Base-by-base conservation (phyloP, 1,140 invertebrate species). In the Microplitis demolitor region DNA sequence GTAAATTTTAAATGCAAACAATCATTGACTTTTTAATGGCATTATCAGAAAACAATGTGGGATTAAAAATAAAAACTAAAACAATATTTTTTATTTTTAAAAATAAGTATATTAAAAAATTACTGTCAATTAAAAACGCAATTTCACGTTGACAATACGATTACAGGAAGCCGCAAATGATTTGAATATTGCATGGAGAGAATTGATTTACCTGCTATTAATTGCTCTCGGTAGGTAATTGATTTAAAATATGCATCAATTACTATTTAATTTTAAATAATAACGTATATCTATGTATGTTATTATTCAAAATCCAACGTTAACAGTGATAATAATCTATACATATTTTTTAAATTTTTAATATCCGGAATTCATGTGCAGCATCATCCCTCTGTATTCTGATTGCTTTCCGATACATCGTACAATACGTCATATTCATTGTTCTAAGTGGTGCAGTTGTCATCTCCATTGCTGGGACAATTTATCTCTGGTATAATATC, bases 391-490 rank as follows among this genome's bases (percentile, higher is more conserved):
- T 92, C 16, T 74, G 90, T 3, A 87, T 92, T 39, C 82, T 92
- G 8, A 79, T 92, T 34, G 82, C 92, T 31, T 90, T 93, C 71
- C 86, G 91, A 73, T 92, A 89, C 78, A 78, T 91, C 34, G 91
- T 90, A 3, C 89, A 89, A 61, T 79, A 91, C 61, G 86, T 95
- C 16, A 90, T 95, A 66, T 94, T 92, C 90, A 78, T 93, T 4
- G 90, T 94, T 24, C 82, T 94, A 6, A 80, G 89, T 37, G 87
- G 90, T 2, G 88, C 90, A 8, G 85, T 90, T 14, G 37, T 92
- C 1, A 90, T 89, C 9, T 90, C 89, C 56, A 82, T 92, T 35
- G 88, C 83, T 73, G 89, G 88, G 70, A 90, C 93, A 33, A 87
- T 88, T 35, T 90, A 90, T 74, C 84, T 94, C 45, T 95, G 94